Evolutionary conservation across 2,797 vertebrate genomes (phyloP).

Genomic region (Gambusia yucatana): DNA sequence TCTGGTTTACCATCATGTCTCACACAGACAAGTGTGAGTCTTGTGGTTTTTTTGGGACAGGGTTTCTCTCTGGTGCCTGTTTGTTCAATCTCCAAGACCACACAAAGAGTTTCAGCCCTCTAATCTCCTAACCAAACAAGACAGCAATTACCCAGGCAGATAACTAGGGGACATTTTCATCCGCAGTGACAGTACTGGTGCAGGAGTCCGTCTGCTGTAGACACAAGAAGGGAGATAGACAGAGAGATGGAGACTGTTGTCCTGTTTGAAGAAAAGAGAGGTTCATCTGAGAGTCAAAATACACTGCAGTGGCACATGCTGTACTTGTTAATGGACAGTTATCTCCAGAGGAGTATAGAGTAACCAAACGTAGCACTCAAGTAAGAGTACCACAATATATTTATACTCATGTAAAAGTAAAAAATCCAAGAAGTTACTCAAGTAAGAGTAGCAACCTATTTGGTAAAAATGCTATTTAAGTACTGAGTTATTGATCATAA

Average conservation of each 20-base stretch:
- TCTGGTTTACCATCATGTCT: conserved; percentile 60
- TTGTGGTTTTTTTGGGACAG: conserved; percentile 74
- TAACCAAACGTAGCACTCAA: not conserved
- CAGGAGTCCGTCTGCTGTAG: conserved; percentile 72
- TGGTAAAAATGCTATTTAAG: not conserved
- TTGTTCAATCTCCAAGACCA: conserved; percentile 85
- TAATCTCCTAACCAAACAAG: conserved; percentile 88
- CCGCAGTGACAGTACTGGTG: conserved; percentile 78
- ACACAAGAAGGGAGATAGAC: conserved; percentile 58
- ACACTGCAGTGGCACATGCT: conserved; percentile 55
- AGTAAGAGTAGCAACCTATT: not conserved
- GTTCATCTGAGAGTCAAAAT: conserved; percentile 70
- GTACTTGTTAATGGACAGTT: conserved; percentile 59
- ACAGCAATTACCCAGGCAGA: conserved; percentile 86
- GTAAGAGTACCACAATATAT: not conserved
- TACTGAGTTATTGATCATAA: not conserved
- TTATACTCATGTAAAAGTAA: not conserved
- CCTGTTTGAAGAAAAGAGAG: conserved; percentile 67
- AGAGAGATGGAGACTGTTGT: conserved; percentile 54
- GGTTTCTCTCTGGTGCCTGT: conserved; percentile 74
- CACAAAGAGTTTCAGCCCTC: conserved; percentile 84
- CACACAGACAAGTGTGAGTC: conserved; percentile 59
- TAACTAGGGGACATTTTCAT: conserved; percentile 86
- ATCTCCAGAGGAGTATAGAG: conserved; percentile 24
- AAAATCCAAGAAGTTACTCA: not conserved